Base-by-base conservation (phyloP, 2,113 vertebrate species). In the Galbula dea region DNA sequence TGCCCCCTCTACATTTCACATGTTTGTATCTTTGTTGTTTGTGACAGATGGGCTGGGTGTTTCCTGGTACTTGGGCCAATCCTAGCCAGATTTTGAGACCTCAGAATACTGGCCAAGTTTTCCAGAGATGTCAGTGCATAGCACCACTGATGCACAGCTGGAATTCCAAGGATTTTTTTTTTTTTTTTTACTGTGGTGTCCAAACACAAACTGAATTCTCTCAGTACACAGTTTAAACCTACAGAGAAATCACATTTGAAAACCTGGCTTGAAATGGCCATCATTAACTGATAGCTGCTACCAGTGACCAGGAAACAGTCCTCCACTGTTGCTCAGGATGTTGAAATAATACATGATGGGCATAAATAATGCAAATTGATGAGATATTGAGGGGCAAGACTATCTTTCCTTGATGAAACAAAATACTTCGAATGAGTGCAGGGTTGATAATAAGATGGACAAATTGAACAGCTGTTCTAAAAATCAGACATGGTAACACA, bases 291-390 rank as follows among this genome's bases (percentile, higher is more conserved):
- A 43, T 5, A 86, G 61, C 20, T 82, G 49, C 20, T 82, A 37
- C n/a, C 32, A 32, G 49, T 46, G 66, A 58, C n/a, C 10, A 88
- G 39, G 57, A 83, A 95, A 76, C 58, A 81, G 18, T 80, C 7
- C 61, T 88, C 72, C 19, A 18, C 14, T 77, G 58, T 78, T 88
- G 52, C 29, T 76, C 32, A 34, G 39, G 54, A 72, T 55, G 37
- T 29, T 72, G 48, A 61, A 78, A 88, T 80, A 88, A 83, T 46
- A 75, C 12, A 16, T 46, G 58, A 66, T 16, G 11, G 7, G 41
- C 46, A 91, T 84, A 86, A 92, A 94, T 79, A 86, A 94, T 79
- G 66, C 55, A 90, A 84, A 87, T 2, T 45, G 55, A 68, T 80
- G 76, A 86, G 81, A 83, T 43, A 55, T 36, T 65, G 67, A 79